phyloP scores from a whole-genome alignment of 2,888 invertebrate species.

The Fragum whitleyi region DNA sequence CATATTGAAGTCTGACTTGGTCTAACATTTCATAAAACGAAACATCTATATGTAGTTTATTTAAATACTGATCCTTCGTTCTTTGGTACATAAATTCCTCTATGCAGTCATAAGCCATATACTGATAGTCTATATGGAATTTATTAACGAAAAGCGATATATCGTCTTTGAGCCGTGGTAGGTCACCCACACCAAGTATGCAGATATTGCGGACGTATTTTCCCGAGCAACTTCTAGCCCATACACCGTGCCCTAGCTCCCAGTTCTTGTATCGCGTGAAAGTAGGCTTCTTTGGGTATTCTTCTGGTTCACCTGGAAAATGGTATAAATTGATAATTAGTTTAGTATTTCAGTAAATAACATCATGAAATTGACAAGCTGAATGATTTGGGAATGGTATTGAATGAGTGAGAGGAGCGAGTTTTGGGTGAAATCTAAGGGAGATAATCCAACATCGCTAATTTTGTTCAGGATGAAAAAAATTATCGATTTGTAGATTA shows the following conservation, averaged over 20 bases:
- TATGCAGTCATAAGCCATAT: constrained; percentile 45
- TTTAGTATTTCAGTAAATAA: neutral
- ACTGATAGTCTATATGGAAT: constrained; percentile 44
- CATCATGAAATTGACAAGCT: no score
- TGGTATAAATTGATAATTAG: neutral
- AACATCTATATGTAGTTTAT: constrained; percentile 22
- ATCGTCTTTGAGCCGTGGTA: constrained; percentile 13
- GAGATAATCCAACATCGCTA: no score
- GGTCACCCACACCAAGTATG: constrained; percentile 40
- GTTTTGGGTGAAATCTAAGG: no score
- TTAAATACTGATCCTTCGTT: constrained; percentile 46
- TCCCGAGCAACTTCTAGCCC: constrained; percentile 33
- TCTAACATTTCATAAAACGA: constrained; percentile 35
- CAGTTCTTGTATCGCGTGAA: constrained; percentile 51
- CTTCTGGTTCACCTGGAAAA: constrained; percentile 43
- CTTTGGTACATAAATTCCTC: constrained; percentile 32
- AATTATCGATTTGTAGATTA: no score
- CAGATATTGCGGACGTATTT: constrained; percentile 48
- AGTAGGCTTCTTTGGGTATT: constrained; percentile 37
- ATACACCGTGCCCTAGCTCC: constrained; percentile 43
- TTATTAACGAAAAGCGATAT: constrained; percentile 46
- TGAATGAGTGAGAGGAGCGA: no score
- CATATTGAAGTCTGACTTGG: constrained; percentile 5
- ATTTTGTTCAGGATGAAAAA: no score
- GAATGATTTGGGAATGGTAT: no score